phyloP scores from a whole-genome alignment of 2,888 invertebrate species.

The Andrena marginata region DNA sequence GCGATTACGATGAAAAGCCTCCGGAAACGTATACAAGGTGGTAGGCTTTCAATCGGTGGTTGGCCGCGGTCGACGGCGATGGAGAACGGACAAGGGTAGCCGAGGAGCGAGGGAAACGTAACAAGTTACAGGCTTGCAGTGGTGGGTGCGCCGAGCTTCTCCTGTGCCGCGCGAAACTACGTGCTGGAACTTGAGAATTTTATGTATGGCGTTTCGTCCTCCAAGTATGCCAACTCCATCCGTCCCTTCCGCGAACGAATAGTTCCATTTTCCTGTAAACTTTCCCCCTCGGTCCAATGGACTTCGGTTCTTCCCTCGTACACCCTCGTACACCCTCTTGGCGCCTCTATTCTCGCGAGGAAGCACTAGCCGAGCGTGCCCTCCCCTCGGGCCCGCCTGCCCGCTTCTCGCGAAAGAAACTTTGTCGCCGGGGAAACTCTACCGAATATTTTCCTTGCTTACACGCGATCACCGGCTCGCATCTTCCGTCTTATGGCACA shows the following conservation, averaged over 20 bases:
- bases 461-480: constrained; percentile 67
- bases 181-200: constrained; percentile 77
- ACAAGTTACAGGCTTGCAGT: constrained; percentile 62
- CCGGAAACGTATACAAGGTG: no score
- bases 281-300: constrained; percentile 64
- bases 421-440: constrained; percentile 71
- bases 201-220: constrained; percentile 78
- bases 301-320: constrained; percentile 34
- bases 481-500: constrained; percentile 58
- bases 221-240: constrained; percentile 74
- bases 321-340: constrained; percentile 15
- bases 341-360: constrained; percentile 48
- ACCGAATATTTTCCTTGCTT: constrained; percentile 75
- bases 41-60: no score
- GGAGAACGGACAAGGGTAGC: neutral
- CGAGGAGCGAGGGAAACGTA: constrained; percentile 22
- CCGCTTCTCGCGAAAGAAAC: constrained; percentile 64
- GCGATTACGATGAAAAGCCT: neutral
- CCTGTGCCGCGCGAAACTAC: constrained; percentile 63
- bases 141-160: constrained; percentile 47
- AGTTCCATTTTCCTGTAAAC: constrained; percentile 76
- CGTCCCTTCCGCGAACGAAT: constrained; percentile 72
- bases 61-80: constrained; percentile 4
- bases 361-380: constrained; percentile 46
- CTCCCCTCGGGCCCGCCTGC: neutral